Percentiles rank a stretch among this genome's conserved stretches.
These are phyloP conservation scores for Panonychus citri DNA, from an alignment of 1,140 invertebrate species.

Conservation along the genomic window DNA sequence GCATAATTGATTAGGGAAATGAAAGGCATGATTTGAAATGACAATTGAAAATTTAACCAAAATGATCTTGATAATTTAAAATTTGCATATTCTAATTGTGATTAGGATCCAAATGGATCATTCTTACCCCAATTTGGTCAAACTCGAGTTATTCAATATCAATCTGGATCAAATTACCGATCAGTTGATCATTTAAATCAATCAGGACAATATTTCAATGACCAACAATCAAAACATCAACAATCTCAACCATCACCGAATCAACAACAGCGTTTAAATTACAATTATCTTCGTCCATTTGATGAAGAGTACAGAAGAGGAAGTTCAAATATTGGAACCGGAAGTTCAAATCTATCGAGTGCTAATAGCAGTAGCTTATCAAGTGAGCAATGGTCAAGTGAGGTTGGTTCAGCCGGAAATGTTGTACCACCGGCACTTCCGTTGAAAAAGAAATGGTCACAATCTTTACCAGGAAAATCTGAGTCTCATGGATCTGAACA, in stretches of 20 bases:
- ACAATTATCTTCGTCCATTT: too few species aligned
- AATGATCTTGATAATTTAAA: too few species aligned
- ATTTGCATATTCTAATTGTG: too few species aligned
- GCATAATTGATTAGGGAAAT: too few species aligned
- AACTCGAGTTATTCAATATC: not conserved
- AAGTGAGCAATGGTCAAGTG: not conserved
- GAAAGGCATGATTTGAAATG: too few species aligned
- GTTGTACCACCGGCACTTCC: not conserved
- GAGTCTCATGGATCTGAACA: not conserved
- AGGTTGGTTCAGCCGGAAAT: not conserved
- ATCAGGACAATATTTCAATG: not conserved
- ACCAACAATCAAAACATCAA: conserved; percentile 3
- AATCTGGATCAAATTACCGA: too few species aligned
- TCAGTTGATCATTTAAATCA: too few species aligned
- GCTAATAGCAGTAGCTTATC: not conserved
- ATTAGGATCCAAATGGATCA: not conserved
- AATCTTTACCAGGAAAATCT: not conserved
- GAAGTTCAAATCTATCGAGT: not conserved
- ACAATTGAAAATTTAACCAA: too few species aligned
- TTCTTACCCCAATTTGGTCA: not conserved
- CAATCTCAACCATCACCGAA: conserved; percentile 3
- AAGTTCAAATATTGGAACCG: too few species aligned
- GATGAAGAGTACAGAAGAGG: too few species aligned
- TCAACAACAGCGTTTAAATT: conserved; percentile 1
- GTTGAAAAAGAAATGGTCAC: not conserved